Conservation (phyloP, 2,888 invertebrate genomes). For the Acrobasis suavella region DNA sequence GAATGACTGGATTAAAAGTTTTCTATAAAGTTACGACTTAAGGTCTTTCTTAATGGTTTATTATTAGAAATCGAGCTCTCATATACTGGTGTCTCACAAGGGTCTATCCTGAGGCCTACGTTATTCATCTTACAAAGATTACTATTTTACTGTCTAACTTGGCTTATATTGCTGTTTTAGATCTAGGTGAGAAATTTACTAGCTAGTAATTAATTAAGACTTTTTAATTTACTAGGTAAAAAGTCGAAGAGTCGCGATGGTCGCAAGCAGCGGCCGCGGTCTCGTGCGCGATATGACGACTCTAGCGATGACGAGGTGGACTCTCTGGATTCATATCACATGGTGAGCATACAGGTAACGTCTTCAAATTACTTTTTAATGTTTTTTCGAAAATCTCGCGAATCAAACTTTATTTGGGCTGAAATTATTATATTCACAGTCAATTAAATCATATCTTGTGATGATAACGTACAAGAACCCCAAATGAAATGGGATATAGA, state of each 20-base stretch:
- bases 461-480: too few relatives aligned
- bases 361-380: background rate
- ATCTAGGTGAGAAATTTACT: too few relatives aligned
- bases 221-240: slow-evolving; percentile 47
- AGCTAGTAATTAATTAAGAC: too few relatives aligned
- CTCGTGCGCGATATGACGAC: slow-evolving; percentile 50
- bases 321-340: slow-evolving; percentile 86
- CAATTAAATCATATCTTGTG: too few relatives aligned
- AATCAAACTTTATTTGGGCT: too few relatives aligned
- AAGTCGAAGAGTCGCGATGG: slow-evolving; percentile 53
- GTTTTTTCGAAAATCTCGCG: too few relatives aligned
- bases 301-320: slow-evolving; percentile 80
- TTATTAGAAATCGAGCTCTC: background rate
- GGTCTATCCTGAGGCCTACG: background rate
- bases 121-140: background rate
- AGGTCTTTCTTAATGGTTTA: background rate
- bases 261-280: slow-evolving; percentile 48
- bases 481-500: too few relatives aligned
- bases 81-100: background rate
- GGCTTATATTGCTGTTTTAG: too few relatives aligned
- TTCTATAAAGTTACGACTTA: background rate
- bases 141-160: too few relatives aligned
- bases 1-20: background rate
- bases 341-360: slow-evolving; percentile 87
- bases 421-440: too few relatives aligned